A percentile compares a stretch with the other conserved stretches of the same genome.
Evolutionary conservation across 2,888 invertebrate species (phyloP).

Genomic region (Capitulum mitella): DNA sequence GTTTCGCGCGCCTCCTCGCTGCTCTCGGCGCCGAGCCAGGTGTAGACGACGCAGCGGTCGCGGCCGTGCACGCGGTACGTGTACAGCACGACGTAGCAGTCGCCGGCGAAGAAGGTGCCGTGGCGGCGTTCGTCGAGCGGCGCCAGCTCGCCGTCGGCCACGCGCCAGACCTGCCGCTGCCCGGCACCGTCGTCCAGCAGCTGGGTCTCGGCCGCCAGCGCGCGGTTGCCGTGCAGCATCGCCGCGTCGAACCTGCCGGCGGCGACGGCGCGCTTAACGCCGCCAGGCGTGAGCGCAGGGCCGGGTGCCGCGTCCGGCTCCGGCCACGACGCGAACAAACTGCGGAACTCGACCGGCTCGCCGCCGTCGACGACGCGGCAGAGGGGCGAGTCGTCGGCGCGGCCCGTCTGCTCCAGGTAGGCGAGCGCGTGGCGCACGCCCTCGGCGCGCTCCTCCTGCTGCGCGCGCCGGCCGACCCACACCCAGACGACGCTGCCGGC

Average conservation of each 20-base stretch:
- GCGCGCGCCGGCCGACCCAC: conserved; percentile 74
- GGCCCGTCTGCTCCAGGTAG: conserved; percentile 71
- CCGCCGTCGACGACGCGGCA: conserved; percentile 68
- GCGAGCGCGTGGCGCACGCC: conserved; percentile 84
- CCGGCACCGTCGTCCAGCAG: conserved; percentile 86
- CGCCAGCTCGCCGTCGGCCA: conserved; percentile 54
- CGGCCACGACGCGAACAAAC: conserved; percentile 66
- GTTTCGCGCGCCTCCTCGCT: conserved; percentile 65
- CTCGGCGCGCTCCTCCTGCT: conserved; percentile 66
- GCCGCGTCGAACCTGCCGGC: conserved; percentile 70
- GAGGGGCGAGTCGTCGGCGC: conserved; percentile 63
- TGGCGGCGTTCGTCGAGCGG: conserved; percentile 60
- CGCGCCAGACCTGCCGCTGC: conserved; percentile 61
- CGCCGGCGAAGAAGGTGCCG: conserved; percentile 67
- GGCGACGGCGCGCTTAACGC: conserved; percentile 52
- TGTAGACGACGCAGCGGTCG: conserved; percentile 62
- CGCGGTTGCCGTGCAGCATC: conserved; percentile 70
- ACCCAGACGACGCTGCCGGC: conserved; percentile 81
- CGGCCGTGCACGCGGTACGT: conserved; percentile 57
- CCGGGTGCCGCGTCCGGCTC: conserved; percentile 42
- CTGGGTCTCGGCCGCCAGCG: neutral
- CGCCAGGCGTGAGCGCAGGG: too few relatives aligned
- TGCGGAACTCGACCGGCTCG: conserved; percentile 78
- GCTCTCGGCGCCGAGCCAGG: conserved; percentile 73
- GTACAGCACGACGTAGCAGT: conserved; percentile 78